These are phyloP conservation scores for Rallus crepitans DNA, from an alignment of 2,797 vertebrate genomes.

Conservation along the genomic window DNA sequence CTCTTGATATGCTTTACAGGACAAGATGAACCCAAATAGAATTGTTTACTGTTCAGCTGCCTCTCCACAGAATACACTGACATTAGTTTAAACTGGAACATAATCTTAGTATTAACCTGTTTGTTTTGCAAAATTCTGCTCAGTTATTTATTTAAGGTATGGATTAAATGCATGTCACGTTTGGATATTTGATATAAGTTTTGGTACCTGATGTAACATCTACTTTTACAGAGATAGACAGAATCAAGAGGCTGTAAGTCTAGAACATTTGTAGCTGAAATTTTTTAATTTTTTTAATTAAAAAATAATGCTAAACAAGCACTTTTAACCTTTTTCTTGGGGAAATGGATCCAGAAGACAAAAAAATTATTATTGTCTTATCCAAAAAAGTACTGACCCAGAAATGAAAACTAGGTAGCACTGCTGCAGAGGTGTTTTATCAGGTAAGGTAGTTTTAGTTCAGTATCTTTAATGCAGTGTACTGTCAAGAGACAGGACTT, in stretches of 20 bases:
- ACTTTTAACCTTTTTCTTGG: not conserved
- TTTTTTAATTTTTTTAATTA: not conserved
- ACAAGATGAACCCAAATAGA: not conserved
- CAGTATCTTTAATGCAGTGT: not conserved
- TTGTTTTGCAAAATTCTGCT: not conserved
- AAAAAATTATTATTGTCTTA: constrained; percentile 67
- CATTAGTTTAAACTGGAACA: not conserved
- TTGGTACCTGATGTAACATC: not conserved
- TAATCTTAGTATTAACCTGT: not conserved
- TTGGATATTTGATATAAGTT: not conserved
- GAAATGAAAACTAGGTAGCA: not conserved
- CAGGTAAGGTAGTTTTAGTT: not conserved
- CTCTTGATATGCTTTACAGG: not conserved
- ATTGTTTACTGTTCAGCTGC: not conserved
- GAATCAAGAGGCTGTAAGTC: not conserved
- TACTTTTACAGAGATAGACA: not conserved
- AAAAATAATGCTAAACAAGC: constrained; percentile 47
- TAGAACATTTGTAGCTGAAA: constrained; percentile 30
- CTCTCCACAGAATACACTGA: not conserved
- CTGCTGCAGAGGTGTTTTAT: not conserved
- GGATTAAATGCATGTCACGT: not conserved
- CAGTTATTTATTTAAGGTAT: not conserved
- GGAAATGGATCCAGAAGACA: constrained; percentile 51
- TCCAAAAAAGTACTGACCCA: constrained; percentile 69
- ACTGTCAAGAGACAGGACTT: not conserved